A percentile compares a stretch with the other conserved stretches of the same genome.
Conservation (phyloP, 1,140 invertebrate genomes). For the Ips typographus region DNA sequence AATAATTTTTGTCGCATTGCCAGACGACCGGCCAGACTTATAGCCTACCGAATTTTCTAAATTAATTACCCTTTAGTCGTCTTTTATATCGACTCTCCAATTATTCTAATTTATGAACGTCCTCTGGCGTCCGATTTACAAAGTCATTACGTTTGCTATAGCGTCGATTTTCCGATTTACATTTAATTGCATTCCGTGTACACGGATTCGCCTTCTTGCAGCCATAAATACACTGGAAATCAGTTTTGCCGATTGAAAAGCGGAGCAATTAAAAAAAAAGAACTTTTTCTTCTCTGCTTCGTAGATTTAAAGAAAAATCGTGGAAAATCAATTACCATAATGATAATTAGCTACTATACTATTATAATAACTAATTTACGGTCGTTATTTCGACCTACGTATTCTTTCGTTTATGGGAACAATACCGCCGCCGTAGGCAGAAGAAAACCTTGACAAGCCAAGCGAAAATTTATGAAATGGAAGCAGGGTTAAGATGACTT, state of each 20-base stretch:
- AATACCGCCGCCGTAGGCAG: constrained; percentile 15
- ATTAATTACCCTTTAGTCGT: neutral
- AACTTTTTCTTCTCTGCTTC: no score
- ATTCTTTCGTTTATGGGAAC: constrained; percentile 20
- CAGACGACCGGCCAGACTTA: neutral
- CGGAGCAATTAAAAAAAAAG: no score
- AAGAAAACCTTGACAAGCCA: constrained; percentile 20
- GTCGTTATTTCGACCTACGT: constrained; percentile 21
- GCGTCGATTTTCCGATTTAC: constrained; percentile 16
- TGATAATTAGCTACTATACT: constrained; percentile 12
- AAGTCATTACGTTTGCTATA: constrained; percentile 14
- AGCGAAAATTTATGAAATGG: constrained; percentile 17
- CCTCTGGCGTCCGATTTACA: constrained; percentile 4
- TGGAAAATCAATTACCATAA: neutral
- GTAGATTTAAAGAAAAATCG: neutral
- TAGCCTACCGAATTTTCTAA: neutral
- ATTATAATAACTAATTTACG: constrained; percentile 21
- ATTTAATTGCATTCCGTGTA: constrained; percentile 20
- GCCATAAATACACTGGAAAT: constrained; percentile 1
- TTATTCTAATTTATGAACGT: constrained; percentile 13
- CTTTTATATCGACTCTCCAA: neutral
- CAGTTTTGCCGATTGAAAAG: neutral
- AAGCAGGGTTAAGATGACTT: constrained; percentile 11
- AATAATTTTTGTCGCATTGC: neutral
- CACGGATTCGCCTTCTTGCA: constrained; percentile 1